Evolutionary conservation across 64 coral and sea anemone species (phyloP), one percentile per base, ranked within the genome.

Genomic region (Porites lutea): DNA sequence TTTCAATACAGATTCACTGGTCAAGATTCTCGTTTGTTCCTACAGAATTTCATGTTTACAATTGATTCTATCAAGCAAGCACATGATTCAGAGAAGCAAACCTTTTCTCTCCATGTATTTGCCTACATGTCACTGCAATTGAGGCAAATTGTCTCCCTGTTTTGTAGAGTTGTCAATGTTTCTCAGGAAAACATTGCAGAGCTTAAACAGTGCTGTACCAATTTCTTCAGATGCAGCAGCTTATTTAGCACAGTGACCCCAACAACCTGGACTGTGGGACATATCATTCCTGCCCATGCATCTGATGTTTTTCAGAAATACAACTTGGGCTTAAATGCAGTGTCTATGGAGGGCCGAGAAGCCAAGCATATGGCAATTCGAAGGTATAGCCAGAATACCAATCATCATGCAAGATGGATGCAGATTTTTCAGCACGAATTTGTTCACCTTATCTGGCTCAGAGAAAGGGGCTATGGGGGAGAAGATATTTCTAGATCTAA

Each of bases 351-450:
- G 82, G 90, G 87, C 44, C 82, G 95, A 52, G 90, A 96, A 51
- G 77, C 86, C 15, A 96, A 96, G 81, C 90, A 92, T 82, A 75
- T 84, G 75, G 66, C 89, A 74, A 86, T 89, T 75, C 23, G 54
- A 43, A 92, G 91, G 59, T 93, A 89, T 73, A 93, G 84, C 59
- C 86, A 91, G 78, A 96, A 96, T 47, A 92, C 95, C 74, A 89
- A 57, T 65, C 89, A 89, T 78, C 52, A 70, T 63, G 51, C 48
- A n/a, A 92, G 86, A 84, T 92, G 95, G 90, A 82, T 72, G 80
- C 86, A 96, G 73, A 96, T 96, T 92, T 96, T 96, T 83, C 80
- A 90, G 23, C 86, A 92, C 23, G 95, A 96, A 89, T 89, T 77
- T 72, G 86, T 96, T 57, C 86, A 92, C 78, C 52, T 92, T 21